phyloP scores from a whole-genome alignment of 2,888 invertebrate genomes.

The Gnatocerus cornutus region DNA sequence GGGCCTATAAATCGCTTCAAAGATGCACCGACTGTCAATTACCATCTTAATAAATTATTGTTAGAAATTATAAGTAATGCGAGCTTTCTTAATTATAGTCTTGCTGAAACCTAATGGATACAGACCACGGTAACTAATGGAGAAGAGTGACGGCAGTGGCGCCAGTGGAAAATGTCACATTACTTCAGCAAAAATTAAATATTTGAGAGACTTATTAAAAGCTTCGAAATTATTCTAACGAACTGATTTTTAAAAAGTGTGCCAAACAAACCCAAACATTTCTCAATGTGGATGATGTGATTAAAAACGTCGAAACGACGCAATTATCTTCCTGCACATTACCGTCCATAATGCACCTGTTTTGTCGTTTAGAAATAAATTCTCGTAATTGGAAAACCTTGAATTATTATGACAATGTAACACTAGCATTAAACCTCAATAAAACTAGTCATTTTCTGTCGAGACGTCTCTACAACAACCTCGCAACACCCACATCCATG shows the following conservation, averaged over 20 bases:
- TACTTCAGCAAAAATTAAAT: no score
- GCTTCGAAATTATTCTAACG: no score
- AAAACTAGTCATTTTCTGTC: constrained; percentile 38
- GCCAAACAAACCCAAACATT: background rate
- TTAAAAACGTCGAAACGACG: background rate
- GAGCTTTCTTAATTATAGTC: constrained; percentile 42
- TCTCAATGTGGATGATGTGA: no score
- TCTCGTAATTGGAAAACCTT: constrained; percentile 37
- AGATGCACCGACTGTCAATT: constrained; percentile 49
- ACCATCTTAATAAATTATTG: constrained; percentile 47
- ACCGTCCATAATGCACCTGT: constrained; percentile 26
- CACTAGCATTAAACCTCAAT: constrained; percentile 31
- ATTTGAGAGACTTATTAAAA: no score
- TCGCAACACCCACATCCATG: constrained; percentile 37
- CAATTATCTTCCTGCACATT: constrained; percentile 12
- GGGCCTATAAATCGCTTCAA: constrained; percentile 46
- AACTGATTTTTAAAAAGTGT: background rate
- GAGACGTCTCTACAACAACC: constrained; percentile 34
- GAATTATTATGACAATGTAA: constrained; percentile 40
- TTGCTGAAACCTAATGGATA: constrained; percentile 36
- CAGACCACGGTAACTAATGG: constrained; percentile 31
- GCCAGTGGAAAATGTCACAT: background rate
- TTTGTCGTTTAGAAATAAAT: constrained; percentile 13
- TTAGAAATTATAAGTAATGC: constrained; percentile 39
- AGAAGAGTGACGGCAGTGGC: background rate